Base-by-base conservation (phyloP, 2,113 vertebrate genomes). In the Origma solitaria region DNA sequence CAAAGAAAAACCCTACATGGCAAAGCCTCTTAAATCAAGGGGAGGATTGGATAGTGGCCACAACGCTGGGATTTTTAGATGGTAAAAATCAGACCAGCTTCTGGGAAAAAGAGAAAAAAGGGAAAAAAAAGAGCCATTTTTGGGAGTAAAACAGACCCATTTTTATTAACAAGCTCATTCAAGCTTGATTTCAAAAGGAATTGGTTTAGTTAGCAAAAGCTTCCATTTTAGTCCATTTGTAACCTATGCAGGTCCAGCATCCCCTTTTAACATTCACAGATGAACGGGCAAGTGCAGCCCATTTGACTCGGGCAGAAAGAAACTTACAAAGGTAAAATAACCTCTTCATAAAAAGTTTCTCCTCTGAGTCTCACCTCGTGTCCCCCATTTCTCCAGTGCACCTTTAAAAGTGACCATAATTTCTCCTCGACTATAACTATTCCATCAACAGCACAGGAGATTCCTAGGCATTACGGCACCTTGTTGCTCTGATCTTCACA, bases 221-320 rank as follows among this genome's bases (percentile, higher is more conserved):
- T 87, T 73, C 73, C 58, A 95, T 88, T 91, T 94, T 20, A 86
- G 80, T 77, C 72, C 80, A 95, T 90, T 96, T 86, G 78, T 68
- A 96, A 94, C 72, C 79, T 79, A 35, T 1, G 72, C 85, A 78
- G 73, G 95, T 91, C 94, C 80, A 58, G 80, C 61, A 90, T 94
- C 62, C 73, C 70, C 82, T 92, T 93, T 95, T 87, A 96, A 95
- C 82, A 88, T 73, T 88, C 85, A 86, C 72, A 93, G 86, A 77
- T 89, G 88, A 97, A 75, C 11, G 3, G 86, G 86, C 86, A 92
- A 91, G 78, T n/a, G 58, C 30, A 86, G 72, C 57, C 95, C 51
- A 78, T 90, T 78, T 83, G 92, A 93, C 75, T 81, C 31, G 45
- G 69, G 76, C 76, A 94, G 71, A 86, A 81, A 70, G 27, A 89